Evolutionary conservation across 1,140 invertebrate genomes (phyloP).

Genomic region (Mizuhopecten yessoensis): DNA sequence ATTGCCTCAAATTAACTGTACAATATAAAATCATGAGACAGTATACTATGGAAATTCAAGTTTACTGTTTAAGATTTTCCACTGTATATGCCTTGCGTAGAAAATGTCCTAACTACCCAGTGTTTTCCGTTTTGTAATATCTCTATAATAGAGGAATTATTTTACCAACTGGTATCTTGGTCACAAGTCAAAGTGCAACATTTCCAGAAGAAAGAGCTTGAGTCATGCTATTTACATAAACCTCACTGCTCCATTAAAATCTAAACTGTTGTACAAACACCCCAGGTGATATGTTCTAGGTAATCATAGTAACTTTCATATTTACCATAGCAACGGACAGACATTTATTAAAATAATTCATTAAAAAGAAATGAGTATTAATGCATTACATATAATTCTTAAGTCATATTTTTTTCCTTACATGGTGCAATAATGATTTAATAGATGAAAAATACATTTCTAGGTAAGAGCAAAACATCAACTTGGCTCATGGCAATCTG

Average conservation of each 20-base stretch:
- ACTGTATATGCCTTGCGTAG: background rate
- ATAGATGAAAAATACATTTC: background rate
- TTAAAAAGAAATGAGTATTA: slow-evolving; percentile 7
- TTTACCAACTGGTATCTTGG: too few species aligned
- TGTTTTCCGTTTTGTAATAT: background rate
- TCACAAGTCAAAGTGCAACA: background rate
- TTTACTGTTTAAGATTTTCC: background rate
- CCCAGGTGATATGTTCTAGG: background rate
- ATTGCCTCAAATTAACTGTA: too few species aligned
- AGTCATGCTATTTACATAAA: background rate
- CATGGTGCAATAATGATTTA: slow-evolving; percentile 13
- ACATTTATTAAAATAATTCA: background rate
- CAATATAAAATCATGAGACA: too few species aligned
- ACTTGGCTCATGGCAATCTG: background rate
- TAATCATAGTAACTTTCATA: background rate
- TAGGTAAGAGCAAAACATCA: background rate
- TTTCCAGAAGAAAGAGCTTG: background rate
- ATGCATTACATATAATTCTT: slow-evolving; percentile 2
- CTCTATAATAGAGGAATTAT: background rate
- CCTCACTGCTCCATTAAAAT: background rate
- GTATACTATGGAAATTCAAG: too few species aligned
- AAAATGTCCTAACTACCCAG: background rate
- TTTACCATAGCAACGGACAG: background rate
- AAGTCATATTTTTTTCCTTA: background rate
- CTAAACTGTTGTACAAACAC: background rate